Base-by-base conservation (phyloP, 2,113 vertebrate species). In the Semnornis frantzii region DNA sequence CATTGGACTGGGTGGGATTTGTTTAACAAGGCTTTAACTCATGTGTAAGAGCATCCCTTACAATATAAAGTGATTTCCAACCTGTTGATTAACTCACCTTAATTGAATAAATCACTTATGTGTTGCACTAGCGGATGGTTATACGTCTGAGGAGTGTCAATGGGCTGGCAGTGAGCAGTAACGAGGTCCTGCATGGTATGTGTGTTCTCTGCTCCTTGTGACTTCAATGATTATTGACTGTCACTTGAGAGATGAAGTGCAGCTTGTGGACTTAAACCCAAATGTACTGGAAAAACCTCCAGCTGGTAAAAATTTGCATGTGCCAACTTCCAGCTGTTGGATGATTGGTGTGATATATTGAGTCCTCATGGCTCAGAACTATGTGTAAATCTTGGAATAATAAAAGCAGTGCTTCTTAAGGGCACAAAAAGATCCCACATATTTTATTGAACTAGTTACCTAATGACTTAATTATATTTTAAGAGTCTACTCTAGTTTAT, bases 381-480 rank as follows among this genome's bases (percentile, higher is more conserved):
- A 28, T 21, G 55, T 91, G 59, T 85, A 92, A 95, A 70, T 1
- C 57, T 68, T 83, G 75, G 68, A 91, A 74, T 93, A 89, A 96
- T 91, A 94, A 92, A 90, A 92, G 50, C 83, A 78, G 39, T 64
- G 17, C 19, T 78, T 91, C 89, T 84, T 68, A 72, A 58, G 48
- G 37, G 24, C 19, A 80, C 69, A 94, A 93, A 87, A n/a, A 94
- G 15, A 78, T 13, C 74, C 83, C 78, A 87, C 15, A 85, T 87
- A 27, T 71, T 94, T 90, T 90, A 65, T n/a, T 91, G 72, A 90
- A 92, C 78, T 82, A 77, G 50, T 65, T 30, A 63, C 63, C 80
- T 80, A 93, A 68, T 78, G 81, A 46, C 24, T 81, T 39, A 90
- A 81, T 81, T 83, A 81, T 77, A 72, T 90, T 82, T 78, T 81